These are phyloP conservation scores for Drosophila lowei DNA, from an alignment of 1,140 invertebrate species.

Conservation along the genomic window DNA sequence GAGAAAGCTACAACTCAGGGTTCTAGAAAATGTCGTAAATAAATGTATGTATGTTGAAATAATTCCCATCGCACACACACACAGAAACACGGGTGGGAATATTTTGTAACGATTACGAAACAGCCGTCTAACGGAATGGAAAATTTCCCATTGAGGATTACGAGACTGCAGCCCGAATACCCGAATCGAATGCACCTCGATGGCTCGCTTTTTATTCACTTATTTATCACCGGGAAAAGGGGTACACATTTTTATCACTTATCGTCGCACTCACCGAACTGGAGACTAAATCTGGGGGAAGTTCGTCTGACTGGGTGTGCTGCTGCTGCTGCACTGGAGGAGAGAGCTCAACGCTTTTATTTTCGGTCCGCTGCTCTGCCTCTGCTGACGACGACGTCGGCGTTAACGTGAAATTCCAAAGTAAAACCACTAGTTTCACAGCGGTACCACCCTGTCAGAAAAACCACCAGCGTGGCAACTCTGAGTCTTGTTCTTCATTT, in stretches of 20 bases:
- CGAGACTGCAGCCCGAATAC: conserved; percentile 51
- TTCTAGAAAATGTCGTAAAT: conserved; percentile 49
- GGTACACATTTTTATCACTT: conserved; percentile 23
- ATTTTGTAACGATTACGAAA: conserved; percentile 71
- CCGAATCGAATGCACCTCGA: conserved; percentile 34
- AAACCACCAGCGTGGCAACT: no score
- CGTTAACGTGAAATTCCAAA: conserved; percentile 72
- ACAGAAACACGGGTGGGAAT: conserved; percentile 7
- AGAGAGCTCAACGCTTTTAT: conserved; percentile 67
- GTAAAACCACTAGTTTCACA: no score
- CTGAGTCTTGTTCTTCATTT: no score
- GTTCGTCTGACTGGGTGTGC: conserved; percentile 70
- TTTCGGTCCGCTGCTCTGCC: conserved; percentile 46
- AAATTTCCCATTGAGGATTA: conserved; percentile 42
- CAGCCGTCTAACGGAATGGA: conserved; percentile 8
- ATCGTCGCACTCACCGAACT: conserved; percentile 65
- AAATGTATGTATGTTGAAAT: not conserved
- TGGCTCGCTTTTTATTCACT: conserved; percentile 13
- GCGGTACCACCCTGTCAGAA: no score
- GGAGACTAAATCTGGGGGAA: conserved; percentile 63
- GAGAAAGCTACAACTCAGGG: conserved; percentile 1
- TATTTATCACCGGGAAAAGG: not conserved
- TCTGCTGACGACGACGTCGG: conserved; percentile 29
- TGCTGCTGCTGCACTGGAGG: conserved; percentile 77
- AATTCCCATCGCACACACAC: conserved; percentile 25